Evolutionary conservation across 2,888 invertebrate species (phyloP).

Genomic region (Ischnus inquisitorius): DNA sequence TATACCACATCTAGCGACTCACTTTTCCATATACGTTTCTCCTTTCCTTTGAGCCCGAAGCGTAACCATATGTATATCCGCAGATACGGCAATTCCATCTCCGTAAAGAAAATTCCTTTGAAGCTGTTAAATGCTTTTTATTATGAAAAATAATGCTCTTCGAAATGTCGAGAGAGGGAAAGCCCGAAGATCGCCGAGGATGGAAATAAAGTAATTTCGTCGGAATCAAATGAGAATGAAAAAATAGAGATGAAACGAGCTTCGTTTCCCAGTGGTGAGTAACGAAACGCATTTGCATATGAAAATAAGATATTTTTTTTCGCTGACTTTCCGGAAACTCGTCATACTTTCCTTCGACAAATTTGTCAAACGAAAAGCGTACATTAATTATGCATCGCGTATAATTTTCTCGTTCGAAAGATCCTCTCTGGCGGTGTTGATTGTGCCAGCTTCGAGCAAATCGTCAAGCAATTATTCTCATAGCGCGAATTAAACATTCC

Average conservation of each 20-base stretch:
- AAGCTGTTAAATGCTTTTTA: conserved; percentile 30
- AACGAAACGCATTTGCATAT: conserved; percentile 5
- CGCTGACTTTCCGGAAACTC: not conserved
- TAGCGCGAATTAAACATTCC: conserved; percentile 25
- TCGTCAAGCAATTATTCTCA: not conserved
- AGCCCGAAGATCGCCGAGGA: not conserved
- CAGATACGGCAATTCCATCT: not conserved
- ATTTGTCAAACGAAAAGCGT: not conserved
- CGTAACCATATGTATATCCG: conserved; percentile 26
- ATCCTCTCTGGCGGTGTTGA: not conserved
- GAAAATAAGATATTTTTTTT: not conserved
- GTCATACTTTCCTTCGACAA: not conserved
- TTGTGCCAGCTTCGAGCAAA: not conserved
- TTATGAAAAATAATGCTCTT: conserved; percentile 33
- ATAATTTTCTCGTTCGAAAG: not conserved
- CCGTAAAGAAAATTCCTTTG: conserved; percentile 19
- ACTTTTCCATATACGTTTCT: conserved; percentile 38
- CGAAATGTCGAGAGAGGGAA: not conserved
- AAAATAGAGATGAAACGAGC: conserved; percentile 17
- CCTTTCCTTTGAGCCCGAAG: conserved; percentile 42
- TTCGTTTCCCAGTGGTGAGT: not conserved
- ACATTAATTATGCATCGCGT: not conserved
- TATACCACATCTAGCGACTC: conserved; percentile 28
- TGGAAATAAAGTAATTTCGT: conserved; percentile 15
- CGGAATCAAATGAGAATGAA: not conserved